Evolutionary conservation across 2,888 invertebrate species (phyloP).

Genomic region (Theristus sp.): DNA sequence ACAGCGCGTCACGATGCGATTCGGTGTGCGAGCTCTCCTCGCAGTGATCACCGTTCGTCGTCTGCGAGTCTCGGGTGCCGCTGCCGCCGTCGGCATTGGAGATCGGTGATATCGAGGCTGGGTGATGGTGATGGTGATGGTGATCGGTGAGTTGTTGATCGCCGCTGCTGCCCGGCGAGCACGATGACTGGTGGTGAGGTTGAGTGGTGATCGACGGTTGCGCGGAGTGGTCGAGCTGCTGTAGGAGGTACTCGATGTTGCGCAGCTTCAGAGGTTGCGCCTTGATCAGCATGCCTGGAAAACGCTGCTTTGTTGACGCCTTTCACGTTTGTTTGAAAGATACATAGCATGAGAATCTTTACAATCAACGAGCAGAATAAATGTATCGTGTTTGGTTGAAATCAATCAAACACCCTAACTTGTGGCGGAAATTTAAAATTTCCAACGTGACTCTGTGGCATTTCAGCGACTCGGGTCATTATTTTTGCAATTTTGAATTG

Average conservation of each 20-base stretch:
- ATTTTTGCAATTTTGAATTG: too few species aligned
- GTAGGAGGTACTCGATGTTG: constrained; percentile 18
- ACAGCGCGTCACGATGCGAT: background rate
- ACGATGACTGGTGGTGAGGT: too few species aligned
- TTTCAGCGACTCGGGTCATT: too few species aligned
- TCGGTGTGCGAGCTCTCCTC: background rate
- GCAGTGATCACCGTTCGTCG: background rate
- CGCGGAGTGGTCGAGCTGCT: constrained; percentile 9
- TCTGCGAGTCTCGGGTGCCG: background rate
- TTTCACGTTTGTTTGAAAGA: too few species aligned
- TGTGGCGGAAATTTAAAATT: too few species aligned
- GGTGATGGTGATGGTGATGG: background rate
- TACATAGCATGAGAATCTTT: too few species aligned
- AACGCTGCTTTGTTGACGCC: too few species aligned
- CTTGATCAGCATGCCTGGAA: constrained; percentile 3
- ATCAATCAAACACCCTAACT: too few species aligned
- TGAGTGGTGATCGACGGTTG: too few species aligned
- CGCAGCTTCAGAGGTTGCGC: constrained; percentile 16
- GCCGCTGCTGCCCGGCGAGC: background rate
- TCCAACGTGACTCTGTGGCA: too few species aligned
- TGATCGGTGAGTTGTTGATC: background rate
- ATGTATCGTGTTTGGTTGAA: too few species aligned
- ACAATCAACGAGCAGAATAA: too few species aligned
- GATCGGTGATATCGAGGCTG: background rate
- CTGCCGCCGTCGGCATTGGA: background rate